These are phyloP conservation scores for Ostrea edulis DNA, from an alignment of 1,140 invertebrate genomes.

Conservation along the genomic window DNA sequence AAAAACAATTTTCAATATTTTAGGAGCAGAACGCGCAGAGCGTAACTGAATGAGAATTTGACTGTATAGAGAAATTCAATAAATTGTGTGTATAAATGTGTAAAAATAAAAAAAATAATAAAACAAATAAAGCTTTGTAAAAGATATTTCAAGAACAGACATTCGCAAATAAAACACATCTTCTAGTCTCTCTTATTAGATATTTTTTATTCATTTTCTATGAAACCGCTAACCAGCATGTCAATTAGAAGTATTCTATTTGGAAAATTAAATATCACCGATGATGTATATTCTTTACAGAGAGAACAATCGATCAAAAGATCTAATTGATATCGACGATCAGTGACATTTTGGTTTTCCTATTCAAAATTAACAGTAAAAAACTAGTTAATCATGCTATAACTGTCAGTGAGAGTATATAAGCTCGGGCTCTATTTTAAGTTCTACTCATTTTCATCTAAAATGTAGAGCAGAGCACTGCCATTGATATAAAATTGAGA, in stretches of 20 bases:
- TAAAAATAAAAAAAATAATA: too few relatives aligned
- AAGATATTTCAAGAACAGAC: background rate
- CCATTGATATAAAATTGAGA: background rate
- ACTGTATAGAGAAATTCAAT: too few relatives aligned
- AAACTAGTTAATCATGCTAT: slow-evolving; percentile 7
- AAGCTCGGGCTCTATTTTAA: slow-evolving; percentile 13
- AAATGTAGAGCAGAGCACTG: background rate
- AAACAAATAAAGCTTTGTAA: too few relatives aligned
- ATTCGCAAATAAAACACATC: background rate
- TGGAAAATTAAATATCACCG: slow-evolving; percentile 8
- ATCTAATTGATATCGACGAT: background rate
- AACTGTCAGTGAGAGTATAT: background rate
- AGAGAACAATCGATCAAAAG: background rate
- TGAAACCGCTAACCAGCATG: background rate
- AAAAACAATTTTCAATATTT: too few relatives aligned
- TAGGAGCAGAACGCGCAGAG: too few relatives aligned
- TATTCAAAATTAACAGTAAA: background rate
- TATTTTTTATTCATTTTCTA: background rate
- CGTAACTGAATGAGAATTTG: too few relatives aligned
- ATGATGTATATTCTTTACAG: background rate
- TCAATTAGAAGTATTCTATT: slow-evolving; percentile 1
- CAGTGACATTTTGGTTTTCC: background rate
- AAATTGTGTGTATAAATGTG: too few relatives aligned
- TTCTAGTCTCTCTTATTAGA: background rate
- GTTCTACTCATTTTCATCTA: background rate